Percentiles rank a stretch among this genome's conserved stretches.
These are phyloP conservation scores for Phymatocera aterrima DNA, from an alignment of 2,888 invertebrate species.

Conservation along the genomic window DNA sequence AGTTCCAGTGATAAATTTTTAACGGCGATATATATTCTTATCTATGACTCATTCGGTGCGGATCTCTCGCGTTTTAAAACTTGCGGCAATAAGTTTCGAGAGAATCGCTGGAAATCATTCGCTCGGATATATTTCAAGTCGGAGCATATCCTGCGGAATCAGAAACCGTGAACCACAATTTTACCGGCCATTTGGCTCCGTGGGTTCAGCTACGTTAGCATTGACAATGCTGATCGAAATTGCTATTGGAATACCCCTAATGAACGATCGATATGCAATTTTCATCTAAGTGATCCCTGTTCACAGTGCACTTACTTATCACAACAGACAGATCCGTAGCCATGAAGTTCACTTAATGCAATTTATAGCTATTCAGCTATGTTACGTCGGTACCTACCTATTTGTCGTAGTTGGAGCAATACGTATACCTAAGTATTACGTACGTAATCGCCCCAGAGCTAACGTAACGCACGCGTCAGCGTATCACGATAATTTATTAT, in stretches of 20 bases:
- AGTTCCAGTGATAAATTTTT: too few relatives aligned
- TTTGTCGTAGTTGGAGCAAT: conserved; percentile 18
- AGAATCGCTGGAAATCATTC: too few relatives aligned
- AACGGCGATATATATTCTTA: too few relatives aligned
- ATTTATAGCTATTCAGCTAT: conserved; percentile 27
- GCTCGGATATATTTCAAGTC: too few relatives aligned
- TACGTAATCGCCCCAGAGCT: background rate
- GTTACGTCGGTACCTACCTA: too few relatives aligned
- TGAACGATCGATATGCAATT: background rate
- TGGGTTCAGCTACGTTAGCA: background rate
- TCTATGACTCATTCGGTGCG: too few relatives aligned
- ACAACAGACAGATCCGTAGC: conserved; percentile 12
- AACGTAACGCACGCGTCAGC: background rate
- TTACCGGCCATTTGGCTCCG: background rate
- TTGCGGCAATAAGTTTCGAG: too few relatives aligned
- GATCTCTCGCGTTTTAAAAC: too few relatives aligned
- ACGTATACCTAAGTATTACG: background rate
- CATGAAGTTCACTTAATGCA: conserved; percentile 28
- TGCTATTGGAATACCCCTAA: background rate
- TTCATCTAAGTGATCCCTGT: background rate
- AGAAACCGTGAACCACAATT: background rate
- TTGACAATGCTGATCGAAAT: background rate
- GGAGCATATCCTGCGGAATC: too few relatives aligned
- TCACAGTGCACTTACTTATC: conserved; percentile 8
- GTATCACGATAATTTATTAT: conserved; percentile 32